Base-by-base conservation (phyloP, 1,140 invertebrate genomes). In the Lepidurus apus region DNA sequence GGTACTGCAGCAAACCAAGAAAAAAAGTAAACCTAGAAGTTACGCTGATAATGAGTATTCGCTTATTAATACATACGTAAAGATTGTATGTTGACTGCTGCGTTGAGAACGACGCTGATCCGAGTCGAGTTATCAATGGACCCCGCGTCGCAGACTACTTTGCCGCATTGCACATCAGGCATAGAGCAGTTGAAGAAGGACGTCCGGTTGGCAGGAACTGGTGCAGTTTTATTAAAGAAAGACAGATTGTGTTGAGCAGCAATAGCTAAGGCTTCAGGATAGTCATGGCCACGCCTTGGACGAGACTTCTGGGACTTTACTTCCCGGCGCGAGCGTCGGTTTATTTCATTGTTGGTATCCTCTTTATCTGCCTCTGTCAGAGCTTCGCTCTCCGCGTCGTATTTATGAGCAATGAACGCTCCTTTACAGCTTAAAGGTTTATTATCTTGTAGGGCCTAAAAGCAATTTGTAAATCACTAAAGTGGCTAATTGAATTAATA, bases 391-490 rank as follows among this genome's bases (percentile, higher is more conserved):
- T 65, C 9, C 17, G 21, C 9, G 17, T 65, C 53, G 7, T 13
- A n/a, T n/a, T 7, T 9, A 7, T 21, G 75, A 13, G 24, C 10
- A 7, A 43, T 77, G 42, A 77, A 77, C 34, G 34, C 4, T 17
- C 47, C 43, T 45, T 77, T 77, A n/a, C 75, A 77, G 43, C 43
- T 43, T 13, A 77, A 13, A 34, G 75, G 75, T 17, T 77, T 43
- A 42, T 45, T 45, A 21, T 77, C 24, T 34, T 77, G 75, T 13
- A 24, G 42, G 9, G 43, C 43, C 75, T 77, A 24, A 24, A 24
- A 24, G 34, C 34, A 34, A 34, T 34, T 3, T 2, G 2, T 34
- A 34, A 4, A 34, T 34, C 34, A 34, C 1, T 34, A 17, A n/a
- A 65, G 13, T n/a, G 13, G n/a, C 1, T 47, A 47, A 47, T 47